These are phyloP conservation scores for Allygus modestus DNA, from an alignment of 2,888 invertebrate genomes.

Conservation along the genomic window DNA sequence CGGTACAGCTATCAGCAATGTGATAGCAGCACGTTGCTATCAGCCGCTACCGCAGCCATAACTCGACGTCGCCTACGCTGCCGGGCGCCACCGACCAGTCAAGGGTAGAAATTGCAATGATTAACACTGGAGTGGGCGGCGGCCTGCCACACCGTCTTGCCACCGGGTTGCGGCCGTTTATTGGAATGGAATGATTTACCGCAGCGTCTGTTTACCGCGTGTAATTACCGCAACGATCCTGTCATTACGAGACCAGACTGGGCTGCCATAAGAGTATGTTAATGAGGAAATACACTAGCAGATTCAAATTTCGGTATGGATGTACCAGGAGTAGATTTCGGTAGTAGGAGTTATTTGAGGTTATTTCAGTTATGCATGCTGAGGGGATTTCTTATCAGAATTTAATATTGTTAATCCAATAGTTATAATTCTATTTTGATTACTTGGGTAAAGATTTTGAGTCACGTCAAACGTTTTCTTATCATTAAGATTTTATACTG, in stretches of 20 bases:
- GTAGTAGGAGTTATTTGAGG: too few species aligned
- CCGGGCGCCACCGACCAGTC: slow-evolving; percentile 26
- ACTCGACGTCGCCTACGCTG: not conserved
- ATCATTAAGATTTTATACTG: too few species aligned
- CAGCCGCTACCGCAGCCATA: not conserved
- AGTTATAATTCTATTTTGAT: too few species aligned
- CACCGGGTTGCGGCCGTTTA: not conserved
- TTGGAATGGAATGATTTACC: slow-evolving; percentile 30
- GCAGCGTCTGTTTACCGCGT: not conserved
- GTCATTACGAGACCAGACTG: too few species aligned
- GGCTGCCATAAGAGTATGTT: not conserved
- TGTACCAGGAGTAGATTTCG: too few species aligned
- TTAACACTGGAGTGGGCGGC: slow-evolving; percentile 27
- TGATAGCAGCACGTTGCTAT: not conserved
- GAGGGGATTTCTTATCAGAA: too few species aligned
- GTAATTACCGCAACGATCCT: slow-evolving; percentile 5
- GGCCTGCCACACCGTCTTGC: not conserved
- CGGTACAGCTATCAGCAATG: too few species aligned
- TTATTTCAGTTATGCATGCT: too few species aligned
- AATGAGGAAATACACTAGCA: not conserved
- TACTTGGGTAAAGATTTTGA: too few species aligned
- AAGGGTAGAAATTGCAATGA: slow-evolving; percentile 43
- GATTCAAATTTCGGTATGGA: too few species aligned
- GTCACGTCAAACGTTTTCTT: too few species aligned
- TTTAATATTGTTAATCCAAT: too few species aligned